Percentiles rank a stretch among this genome's conserved stretches.
Conservation (phyloP, 2,888 invertebrate genomes). For the Cistogaster globosa region DNA sequence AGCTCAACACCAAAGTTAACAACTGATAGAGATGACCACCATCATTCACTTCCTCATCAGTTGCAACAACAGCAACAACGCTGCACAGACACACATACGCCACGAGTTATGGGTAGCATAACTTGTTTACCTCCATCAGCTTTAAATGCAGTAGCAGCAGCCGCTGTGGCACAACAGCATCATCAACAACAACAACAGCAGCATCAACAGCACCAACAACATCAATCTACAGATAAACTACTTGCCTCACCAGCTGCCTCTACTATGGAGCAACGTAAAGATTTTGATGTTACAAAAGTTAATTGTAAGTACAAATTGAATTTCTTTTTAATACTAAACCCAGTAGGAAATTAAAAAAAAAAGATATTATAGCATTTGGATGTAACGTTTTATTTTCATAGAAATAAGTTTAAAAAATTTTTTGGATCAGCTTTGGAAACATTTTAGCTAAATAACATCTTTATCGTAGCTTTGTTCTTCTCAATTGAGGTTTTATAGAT, state of each 20-base stretch:
- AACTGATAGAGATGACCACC: slow-evolving; percentile 69
- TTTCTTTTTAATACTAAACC: neutral
- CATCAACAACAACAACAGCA: slow-evolving; percentile 55
- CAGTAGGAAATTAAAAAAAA: slow-evolving; percentile 13
- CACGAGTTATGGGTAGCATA: slow-evolving; percentile 78
- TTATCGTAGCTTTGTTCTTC: no score
- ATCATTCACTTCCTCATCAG: slow-evolving; percentile 72
- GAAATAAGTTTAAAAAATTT: no score
- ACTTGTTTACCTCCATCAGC: slow-evolving; percentile 79
- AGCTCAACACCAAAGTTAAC: slow-evolving; percentile 73
- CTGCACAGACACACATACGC: slow-evolving; percentile 74
- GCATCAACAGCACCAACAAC: slow-evolving; percentile 68
- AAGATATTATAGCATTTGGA: no score
- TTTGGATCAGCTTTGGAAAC: no score
- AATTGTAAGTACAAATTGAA: slow-evolving; percentile 81
- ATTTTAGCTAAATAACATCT: no score
- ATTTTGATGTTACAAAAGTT: slow-evolving; percentile 83
- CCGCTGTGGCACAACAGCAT: slow-evolving; percentile 68
- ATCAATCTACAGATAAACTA: slow-evolving; percentile 73
- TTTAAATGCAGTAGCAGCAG: slow-evolving; percentile 72
- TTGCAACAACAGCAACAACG: slow-evolving; percentile 66
- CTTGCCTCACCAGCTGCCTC: slow-evolving; percentile 78
- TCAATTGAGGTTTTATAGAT: no score
- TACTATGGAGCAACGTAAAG: slow-evolving; percentile 74
- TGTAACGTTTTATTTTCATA: no score